Conservation (phyloP, 2,113 vertebrate species). For the Thunnus maccoyii region DNA sequence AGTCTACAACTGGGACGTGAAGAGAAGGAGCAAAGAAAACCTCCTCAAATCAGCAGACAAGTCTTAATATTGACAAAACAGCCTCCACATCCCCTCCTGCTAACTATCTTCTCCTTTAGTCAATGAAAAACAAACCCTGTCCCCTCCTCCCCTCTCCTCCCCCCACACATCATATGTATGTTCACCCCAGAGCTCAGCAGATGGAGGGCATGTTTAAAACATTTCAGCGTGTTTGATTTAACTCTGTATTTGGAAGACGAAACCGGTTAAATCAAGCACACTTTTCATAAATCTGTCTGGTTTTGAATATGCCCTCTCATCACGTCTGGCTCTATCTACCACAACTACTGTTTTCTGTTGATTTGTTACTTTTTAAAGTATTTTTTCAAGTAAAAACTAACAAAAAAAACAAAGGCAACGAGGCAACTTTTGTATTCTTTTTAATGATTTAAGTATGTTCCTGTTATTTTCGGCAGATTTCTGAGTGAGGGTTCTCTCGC, state of each 20-base stretch:
- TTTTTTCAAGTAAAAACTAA: constrained; percentile 90
- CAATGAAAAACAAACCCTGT: background rate
- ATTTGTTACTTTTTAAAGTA: constrained; percentile 88
- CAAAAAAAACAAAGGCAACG: constrained; percentile 75
- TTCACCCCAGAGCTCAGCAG: constrained; percentile 9
- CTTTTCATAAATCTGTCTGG: background rate
- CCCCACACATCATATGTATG: background rate
- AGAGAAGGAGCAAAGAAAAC: constrained; percentile 97
- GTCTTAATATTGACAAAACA: constrained; percentile 77
- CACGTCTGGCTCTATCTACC: constrained; percentile 19
- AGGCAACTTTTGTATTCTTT: constrained; percentile 78
- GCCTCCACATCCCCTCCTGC: constrained; percentile 41
- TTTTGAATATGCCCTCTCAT: background rate
- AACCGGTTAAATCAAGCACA: background rate
- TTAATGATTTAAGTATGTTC: constrained; percentile 43
- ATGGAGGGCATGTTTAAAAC: constrained; percentile 21
- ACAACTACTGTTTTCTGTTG: constrained; percentile 75
- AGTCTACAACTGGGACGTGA: constrained; percentile 99
- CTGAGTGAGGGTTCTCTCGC: constrained; percentile 22
- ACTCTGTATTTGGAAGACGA: background rate
- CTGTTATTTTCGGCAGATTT: constrained; percentile 15
- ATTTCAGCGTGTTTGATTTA: background rate
- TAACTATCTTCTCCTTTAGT: constrained; percentile 41
- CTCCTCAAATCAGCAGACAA: constrained; percentile 91
- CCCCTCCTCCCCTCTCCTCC: background rate